phyloP scores from a whole-genome alignment of 1,140 invertebrate genomes.

The Paraescarpia echinospica region DNA sequence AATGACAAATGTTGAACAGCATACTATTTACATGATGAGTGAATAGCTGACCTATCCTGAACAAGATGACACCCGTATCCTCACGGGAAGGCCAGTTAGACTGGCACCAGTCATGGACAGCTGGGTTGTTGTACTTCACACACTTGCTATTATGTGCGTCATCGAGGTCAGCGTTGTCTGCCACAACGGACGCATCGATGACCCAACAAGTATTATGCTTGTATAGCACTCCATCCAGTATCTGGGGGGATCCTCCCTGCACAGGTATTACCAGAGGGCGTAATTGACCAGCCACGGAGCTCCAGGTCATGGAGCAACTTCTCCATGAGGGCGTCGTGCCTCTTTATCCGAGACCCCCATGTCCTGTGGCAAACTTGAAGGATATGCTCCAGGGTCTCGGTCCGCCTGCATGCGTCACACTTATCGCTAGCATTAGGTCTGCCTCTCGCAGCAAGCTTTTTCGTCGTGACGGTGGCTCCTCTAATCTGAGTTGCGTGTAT shows the following conservation, averaged over 20 bases:
- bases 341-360: not conserved
- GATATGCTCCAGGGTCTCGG: not conserved
- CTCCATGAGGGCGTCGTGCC: not conserved
- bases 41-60: too few relatives aligned
- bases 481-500: not conserved
- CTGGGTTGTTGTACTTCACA: not conserved
- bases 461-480: not conserved
- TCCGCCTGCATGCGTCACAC: not conserved
- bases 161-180: conserved; percentile 58
- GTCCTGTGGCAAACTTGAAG: not conserved
- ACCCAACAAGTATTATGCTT: not conserved
- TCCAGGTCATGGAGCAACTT: not conserved
- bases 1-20: too few relatives aligned
- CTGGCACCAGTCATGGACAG: not conserved
- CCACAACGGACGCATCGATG: not conserved
- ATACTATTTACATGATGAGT: too few relatives aligned
- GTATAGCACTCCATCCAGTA: not conserved
- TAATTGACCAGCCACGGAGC: not conserved
- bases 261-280: not conserved
- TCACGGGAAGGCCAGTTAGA: not conserved
- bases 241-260: not conserved
- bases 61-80: too few relatives aligned
- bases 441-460: too few relatives aligned
- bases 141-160: not conserved
- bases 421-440: not conserved